Evolutionary conservation across 2,888 invertebrate species (phyloP), one percentile per base, ranked within the genome.

Genomic region (Altica lythri): DNA sequence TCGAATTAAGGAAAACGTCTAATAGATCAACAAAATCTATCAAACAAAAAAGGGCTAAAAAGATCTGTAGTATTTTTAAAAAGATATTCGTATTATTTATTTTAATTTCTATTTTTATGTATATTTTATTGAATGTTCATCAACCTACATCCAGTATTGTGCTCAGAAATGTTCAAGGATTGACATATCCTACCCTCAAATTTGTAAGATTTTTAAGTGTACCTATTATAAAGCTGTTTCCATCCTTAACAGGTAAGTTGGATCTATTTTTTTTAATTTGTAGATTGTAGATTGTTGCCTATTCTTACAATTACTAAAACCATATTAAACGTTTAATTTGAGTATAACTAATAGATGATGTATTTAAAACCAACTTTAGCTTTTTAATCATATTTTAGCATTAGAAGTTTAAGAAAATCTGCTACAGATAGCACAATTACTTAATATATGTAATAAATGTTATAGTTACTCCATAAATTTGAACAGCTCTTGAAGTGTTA

Each of bases 181-280:
- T 85, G 65, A 89, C 92, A 63, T 90, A 92, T 78, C 92, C 92
- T 6, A 86, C 86, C 8, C 81, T 92, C 75, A 85, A 86, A 66
- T 72, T 87, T 18, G 78, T 92, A 69, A 81, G 92, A 51, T 83
- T 84, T 65, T 68, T 89, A 61, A 85, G 89, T 42, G 82, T 92
- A 66, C 92, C 92, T n/a, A 71, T 92, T 22, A 83, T 92, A 61
- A 81, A 83, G 56, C 75, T 81, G 47, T 90, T 88, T 77, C 90
- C 91, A 45, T 79, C 82, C n/a, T 69, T 89, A 55, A 86, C 86
- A 67, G 86, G 91, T 89, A 77, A 74, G 2, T 10, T 9, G 19
- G n/a, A n/a, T n/a, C n/a, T n/a, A n/a, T n/a, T n/a, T n/a, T n/a
- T n/a, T n/a, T n/a, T n/a, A n/a, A n/a, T n/a, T n/a, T n/a, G n/a